Base-by-base conservation (phyloP, 2,888 invertebrate species). In the Pterostichus niger region DNA sequence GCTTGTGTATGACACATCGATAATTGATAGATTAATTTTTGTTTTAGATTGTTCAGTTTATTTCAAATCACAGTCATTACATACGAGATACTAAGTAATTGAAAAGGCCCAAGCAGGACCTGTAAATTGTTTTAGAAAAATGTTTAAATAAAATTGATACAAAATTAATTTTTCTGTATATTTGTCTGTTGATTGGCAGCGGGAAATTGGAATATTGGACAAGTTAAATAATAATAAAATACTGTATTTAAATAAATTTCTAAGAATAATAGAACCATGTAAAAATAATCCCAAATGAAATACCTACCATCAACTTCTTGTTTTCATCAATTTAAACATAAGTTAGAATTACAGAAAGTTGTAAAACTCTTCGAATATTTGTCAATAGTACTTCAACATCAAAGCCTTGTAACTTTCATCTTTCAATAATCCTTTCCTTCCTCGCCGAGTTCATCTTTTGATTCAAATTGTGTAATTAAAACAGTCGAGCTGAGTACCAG, bases 391-490 rank as follows among this genome's bases (percentile, higher is more conserved):
- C 64, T 64, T 31, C 33, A 64, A n/a, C 31, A 35, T 64, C 64
- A 64, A 64, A 64, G 64, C 64, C 33, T 49, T 49, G 64, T 33
- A 64, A 64, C 64, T 64, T 64, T 35, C 64, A 64, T 64, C 64
- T 64, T 64, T 35, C 64, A 64, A 64, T 64, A 35, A 64, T 64
- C 64, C 64, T 24, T 64, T 75, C 46, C 31, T 75, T 75, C 75
- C 49, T 49, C 11, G 17, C 24, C 2, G 46, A 31, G 24, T 33
- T 75, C 49, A 46, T 75, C 75, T 52, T 49, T 49, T 49, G 52
- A 75, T 75, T 75, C 75, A 52, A 52, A 75, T 52, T 52, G 52
- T 35, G 64, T 75, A 75, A 75, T 75, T 75, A 75, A 75, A 75
- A 24, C 10, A 9, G 24, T 15, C 33, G 31, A n/a, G 17, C n/a